Conservation (phyloP, 2,888 invertebrate species). For the Macrosiphum euphorbiae region DNA sequence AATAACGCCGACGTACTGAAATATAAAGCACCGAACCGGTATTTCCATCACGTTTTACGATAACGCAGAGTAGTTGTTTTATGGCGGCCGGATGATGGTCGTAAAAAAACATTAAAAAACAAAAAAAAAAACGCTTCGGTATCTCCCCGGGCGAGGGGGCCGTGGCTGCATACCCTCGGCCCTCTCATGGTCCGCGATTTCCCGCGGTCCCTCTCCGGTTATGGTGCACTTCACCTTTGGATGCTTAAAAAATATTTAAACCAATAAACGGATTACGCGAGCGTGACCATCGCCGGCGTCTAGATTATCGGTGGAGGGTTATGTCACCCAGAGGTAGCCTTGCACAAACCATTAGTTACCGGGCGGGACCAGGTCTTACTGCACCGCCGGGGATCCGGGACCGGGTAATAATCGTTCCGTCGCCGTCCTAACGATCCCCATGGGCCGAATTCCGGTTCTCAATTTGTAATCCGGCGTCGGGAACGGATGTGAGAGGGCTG, state of each 20-base stretch:
- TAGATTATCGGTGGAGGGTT: conserved; percentile 49
- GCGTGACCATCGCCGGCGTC: conserved; percentile 52
- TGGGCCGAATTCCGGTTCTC: conserved; percentile 59
- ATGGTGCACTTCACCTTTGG: not conserved
- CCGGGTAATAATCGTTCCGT: conserved; percentile 61
- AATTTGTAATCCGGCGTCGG: conserved; percentile 59
- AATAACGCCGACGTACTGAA: not conserved
- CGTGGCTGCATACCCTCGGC: not conserved
- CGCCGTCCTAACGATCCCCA: conserved; percentile 62
- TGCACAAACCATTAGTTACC: conserved; percentile 51
- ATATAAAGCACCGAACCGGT: conserved; percentile 42
- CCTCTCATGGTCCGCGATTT: not conserved
- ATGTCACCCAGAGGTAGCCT: conserved; percentile 59
- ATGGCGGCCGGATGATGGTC: conserved; percentile 36
- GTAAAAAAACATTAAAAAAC: conserved; percentile 28
- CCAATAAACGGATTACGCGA: conserved; percentile 62
- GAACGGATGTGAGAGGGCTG: conserved; percentile 34
- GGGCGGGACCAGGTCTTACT: conserved; percentile 50
- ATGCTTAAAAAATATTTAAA: conserved; percentile 44
- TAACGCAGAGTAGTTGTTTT: conserved; percentile 43
- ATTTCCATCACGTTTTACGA: conserved; percentile 60
- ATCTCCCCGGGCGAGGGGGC: not conserved
- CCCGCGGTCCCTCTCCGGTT: not conserved
- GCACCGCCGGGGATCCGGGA: conserved; percentile 58
- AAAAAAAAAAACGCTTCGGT: not conserved